These are phyloP conservation scores for Rhinogobio ventralis DNA, from an alignment of 2,797 vertebrate species.

Conservation along the genomic window DNA sequence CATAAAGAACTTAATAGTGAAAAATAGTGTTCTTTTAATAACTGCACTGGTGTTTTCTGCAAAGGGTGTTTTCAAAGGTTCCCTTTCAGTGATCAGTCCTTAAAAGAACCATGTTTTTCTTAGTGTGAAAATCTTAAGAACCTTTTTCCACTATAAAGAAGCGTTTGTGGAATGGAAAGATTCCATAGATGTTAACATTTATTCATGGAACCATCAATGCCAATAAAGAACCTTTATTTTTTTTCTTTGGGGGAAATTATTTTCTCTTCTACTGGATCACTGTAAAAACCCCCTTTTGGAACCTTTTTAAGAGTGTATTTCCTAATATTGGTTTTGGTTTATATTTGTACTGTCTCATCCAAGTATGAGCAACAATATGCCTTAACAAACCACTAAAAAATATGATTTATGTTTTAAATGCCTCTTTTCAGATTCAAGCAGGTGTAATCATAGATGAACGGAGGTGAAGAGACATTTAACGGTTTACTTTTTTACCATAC, in stretches of 20 bases:
- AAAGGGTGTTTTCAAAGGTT: neutral
- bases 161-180: neutral
- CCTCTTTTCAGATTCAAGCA: neutral
- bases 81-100: neutral
- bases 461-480: neutral
- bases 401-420: neutral
- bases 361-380: neutral
- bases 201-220: neutral
- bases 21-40: neutral
- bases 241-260: neutral
- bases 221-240: neutral
- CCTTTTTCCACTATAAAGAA: neutral
- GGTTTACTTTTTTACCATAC: neutral
- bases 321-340: neutral
- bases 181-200: neutral
- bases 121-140: neutral
- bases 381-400: neutral
- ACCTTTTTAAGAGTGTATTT: neutral
- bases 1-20: neutral
- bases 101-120: neutral
- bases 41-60: too few relatives aligned
- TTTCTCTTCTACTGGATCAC: neutral
- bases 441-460: neutral
- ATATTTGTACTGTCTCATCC: neutral
- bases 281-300: neutral